Percentiles rank a stretch among this genome's conserved stretches.
Evolutionary conservation across 2,113 vertebrate genomes (phyloP).

Genomic region (Rhinogobius similis): DNA sequence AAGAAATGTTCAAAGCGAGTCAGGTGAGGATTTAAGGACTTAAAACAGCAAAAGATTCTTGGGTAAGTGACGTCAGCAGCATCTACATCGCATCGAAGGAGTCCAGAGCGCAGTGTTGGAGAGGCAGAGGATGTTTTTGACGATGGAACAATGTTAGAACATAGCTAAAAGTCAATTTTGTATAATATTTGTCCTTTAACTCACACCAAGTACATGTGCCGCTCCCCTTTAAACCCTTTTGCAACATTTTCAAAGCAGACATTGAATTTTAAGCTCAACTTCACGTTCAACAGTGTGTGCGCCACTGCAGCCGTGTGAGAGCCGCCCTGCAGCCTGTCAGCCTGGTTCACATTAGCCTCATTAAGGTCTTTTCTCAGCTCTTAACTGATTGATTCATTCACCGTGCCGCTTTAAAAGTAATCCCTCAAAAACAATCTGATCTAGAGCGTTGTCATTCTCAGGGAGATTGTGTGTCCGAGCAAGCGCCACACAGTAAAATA

Average conservation of each 20-base stretch:
- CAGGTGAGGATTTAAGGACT: no score
- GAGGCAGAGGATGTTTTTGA: no score
- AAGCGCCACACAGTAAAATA: not conserved
- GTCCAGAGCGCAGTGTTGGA: no score
- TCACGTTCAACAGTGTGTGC: not conserved
- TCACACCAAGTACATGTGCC: no score
- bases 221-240: no score
- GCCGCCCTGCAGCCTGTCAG: not conserved
- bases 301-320: not conserved
- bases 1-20: no score
- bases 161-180: no score
- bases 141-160: no score
- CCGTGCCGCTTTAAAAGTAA: constrained; percentile 5
- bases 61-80: no score
- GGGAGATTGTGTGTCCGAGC: constrained; percentile 22
- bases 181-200: no score
- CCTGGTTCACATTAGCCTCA: not conserved
- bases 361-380: not conserved
- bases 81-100: no score
- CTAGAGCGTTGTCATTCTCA: constrained; percentile 29
- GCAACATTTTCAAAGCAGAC: not conserved
- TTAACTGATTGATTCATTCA: constrained; percentile 9
- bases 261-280: not conserved
- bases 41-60: no score
- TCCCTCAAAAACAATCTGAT: constrained; percentile 8